Evolutionary conservation across 2,888 invertebrate genomes (phyloP).

Genomic region (Morpho deidamia): DNA sequence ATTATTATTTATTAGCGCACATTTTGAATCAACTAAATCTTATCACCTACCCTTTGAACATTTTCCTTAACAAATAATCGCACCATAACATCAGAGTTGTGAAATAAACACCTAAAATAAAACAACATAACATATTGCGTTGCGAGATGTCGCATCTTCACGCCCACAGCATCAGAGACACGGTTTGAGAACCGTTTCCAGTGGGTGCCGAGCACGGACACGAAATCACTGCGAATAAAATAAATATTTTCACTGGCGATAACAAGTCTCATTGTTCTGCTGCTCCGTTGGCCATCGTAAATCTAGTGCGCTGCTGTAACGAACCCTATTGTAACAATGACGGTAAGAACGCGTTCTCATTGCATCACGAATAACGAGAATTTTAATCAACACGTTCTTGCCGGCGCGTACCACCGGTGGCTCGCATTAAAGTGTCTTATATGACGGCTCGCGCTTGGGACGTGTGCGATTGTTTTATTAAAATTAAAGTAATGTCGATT

Average conservation of each 20-base stretch:
- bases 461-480: no score
- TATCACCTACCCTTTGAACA: no score
- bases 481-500: no score
- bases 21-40: no score
- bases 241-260: constrained; percentile 38
- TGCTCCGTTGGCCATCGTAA: constrained; percentile 39
- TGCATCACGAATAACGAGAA: background rate
- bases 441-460: no score
- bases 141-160: background rate
- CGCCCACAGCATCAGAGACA: background rate
- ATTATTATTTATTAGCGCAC: no score
- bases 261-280: constrained; percentile 53
- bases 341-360: constrained; percentile 7
- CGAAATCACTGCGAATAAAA: constrained; percentile 33
- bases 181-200: constrained; percentile 14
- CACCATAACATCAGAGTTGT: no score
- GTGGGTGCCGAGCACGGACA: constrained; percentile 23
- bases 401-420: no score
- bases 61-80: no score
- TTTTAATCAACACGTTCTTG: background rate
- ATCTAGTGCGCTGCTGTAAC: constrained; percentile 35
- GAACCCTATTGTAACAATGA: constrained; percentile 30
- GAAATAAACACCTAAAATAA: no score
- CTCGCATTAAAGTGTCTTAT: no score
- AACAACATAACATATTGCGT: no score